These are phyloP conservation scores for Ochropleura leucogaster DNA, from an alignment of 2,888 invertebrate genomes.

Conservation along the genomic window DNA sequence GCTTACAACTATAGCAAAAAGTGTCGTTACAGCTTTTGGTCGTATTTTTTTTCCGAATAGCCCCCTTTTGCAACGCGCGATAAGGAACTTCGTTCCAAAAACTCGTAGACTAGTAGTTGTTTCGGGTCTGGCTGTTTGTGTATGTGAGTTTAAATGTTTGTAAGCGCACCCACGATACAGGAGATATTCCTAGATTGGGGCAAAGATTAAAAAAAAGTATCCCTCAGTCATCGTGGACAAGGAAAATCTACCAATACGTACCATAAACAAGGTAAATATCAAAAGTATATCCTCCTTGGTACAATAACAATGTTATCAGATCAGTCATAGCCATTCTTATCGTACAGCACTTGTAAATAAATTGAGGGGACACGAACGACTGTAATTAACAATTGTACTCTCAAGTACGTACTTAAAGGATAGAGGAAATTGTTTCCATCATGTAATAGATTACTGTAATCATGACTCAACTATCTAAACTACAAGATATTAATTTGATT, in stretches of 20 bases:
- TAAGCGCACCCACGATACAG: too few relatives aligned
- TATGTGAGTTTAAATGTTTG: too few relatives aligned
- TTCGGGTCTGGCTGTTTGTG: too few relatives aligned
- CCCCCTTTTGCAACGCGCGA: too few relatives aligned
- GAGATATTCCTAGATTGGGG: too few relatives aligned
- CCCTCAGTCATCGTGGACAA: neutral
- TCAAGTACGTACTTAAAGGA: neutral
- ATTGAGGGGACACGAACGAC: slow-evolving; percentile 16
- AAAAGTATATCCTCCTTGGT: neutral
- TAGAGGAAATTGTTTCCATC: slow-evolving; percentile 2
- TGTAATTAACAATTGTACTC: slow-evolving; percentile 5
- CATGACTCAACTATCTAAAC: neutral
- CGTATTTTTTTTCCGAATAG: too few relatives aligned
- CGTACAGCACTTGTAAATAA: slow-evolving; percentile 7
- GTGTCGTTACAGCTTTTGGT: too few relatives aligned
- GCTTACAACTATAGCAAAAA: too few relatives aligned
- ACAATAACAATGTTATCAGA: slow-evolving; percentile 15
- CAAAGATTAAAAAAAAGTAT: neutral
- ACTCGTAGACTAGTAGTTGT: too few relatives aligned
- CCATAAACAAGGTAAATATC: neutral
- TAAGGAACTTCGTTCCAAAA: too few relatives aligned
- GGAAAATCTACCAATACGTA: too few relatives aligned
- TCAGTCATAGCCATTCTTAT: slow-evolving; percentile 2
- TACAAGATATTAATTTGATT: neutral
- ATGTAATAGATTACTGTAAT: neutral